Conservation (phyloP, 2,113 vertebrate genomes). For the Sarotherodon lohbergeri region DNA sequence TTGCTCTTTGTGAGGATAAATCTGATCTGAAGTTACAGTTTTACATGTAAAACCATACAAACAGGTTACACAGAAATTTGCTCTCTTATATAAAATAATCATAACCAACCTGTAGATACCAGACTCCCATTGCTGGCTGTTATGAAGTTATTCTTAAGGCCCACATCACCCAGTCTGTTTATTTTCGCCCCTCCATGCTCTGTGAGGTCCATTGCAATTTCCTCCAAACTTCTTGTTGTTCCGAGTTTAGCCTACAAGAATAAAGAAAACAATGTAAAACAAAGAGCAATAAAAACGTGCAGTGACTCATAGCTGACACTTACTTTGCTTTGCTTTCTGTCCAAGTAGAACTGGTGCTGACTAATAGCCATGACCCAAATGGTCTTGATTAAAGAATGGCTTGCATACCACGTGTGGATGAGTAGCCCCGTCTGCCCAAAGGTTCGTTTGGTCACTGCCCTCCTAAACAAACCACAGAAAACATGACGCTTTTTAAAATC, state of each 20-base stretch:
- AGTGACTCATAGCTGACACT: conserved; percentile 36
- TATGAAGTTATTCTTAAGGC: conserved; percentile 89
- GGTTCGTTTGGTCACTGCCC: conserved; percentile 90
- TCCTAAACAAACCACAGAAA: conserved; percentile 62
- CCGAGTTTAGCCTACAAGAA: conserved; percentile 84
- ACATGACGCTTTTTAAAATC: neutral
- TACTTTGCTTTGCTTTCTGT: conserved; percentile 98
- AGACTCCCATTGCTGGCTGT: conserved; percentile 95
- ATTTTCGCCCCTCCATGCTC: conserved; percentile 82
- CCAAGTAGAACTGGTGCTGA: conserved; percentile 98
- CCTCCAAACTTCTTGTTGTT: conserved; percentile 84
- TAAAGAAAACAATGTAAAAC: neutral
- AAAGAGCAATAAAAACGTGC: neutral
- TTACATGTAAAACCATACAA: neutral
- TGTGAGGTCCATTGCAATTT: conserved; percentile 89
- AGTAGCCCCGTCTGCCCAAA: conserved; percentile 94
- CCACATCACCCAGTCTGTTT: conserved; percentile 77
- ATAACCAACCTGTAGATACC: conserved; percentile 86
- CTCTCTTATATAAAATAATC: neutral
- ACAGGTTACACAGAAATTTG: neutral
- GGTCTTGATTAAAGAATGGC: conserved; percentile 94
- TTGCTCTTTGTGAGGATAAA: neutral
- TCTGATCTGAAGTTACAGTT: neutral
- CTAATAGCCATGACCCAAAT: conserved; percentile 99
- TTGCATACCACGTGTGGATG: conserved; percentile 98